These are phyloP conservation scores for Carabus problematicus DNA, from an alignment of 2,888 invertebrate species.

Conservation along the genomic window DNA sequence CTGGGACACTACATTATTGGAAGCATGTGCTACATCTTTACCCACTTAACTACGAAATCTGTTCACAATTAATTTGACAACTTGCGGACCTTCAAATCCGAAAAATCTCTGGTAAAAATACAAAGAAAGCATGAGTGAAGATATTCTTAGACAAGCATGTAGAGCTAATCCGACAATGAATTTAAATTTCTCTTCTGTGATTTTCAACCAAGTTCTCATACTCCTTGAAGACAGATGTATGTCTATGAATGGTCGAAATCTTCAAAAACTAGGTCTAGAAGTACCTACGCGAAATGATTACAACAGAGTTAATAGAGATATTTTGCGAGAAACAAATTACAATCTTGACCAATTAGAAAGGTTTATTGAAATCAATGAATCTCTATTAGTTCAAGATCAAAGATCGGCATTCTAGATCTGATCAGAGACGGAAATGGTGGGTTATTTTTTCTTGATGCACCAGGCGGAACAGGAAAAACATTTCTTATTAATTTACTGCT, in stretches of 20 bases:
- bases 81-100: slow-evolving; percentile 47
- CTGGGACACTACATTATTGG: slow-evolving; percentile 46
- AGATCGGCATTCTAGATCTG: slow-evolving; percentile 25
- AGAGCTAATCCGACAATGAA: neutral
- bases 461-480: slow-evolving; percentile 55
- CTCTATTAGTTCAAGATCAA: neutral
- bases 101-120: slow-evolving; percentile 48
- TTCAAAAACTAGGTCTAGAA: neutral
- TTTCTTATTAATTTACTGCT: slow-evolving; percentile 55
- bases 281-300: too few relatives aligned
- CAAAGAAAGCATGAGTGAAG: slow-evolving; percentile 47
- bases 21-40: slow-evolving; percentile 35
- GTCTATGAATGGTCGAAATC: neutral
- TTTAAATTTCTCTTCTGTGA: neutral
- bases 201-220: neutral
- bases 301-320: neutral
- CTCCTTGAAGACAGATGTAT: slow-evolving; percentile 9
- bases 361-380: neutral
- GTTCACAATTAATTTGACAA: slow-evolving; percentile 47
- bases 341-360: neutral
- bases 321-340: neutral
- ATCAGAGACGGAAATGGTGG: slow-evolving; percentile 39
- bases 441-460: slow-evolving; percentile 48
- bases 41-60: slow-evolving; percentile 46
- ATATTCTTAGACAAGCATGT: slow-evolving; percentile 43